Base-by-base conservation (phyloP, 2,888 invertebrate species). In the Drosophila kokeensis region DNA sequence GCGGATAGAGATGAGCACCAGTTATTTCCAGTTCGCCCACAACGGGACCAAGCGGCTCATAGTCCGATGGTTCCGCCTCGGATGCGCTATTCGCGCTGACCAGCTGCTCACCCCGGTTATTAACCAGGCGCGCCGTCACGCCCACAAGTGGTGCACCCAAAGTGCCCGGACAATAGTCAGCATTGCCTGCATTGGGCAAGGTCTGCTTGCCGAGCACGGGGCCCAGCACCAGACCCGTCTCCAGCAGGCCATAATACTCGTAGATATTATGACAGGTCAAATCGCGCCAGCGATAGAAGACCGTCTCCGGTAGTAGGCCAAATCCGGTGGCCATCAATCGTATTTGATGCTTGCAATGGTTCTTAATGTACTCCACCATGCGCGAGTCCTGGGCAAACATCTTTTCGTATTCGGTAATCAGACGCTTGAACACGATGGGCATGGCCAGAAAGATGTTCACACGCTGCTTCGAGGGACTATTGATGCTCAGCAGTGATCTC, bases 191-290 rank as follows among this genome's bases (percentile, higher is more conserved):
- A 32, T 32, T 32, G 32, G 50, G 18, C 27, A 36, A 0, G 8
- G 30, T 2, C 21, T 32, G 38, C 7, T 95, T 95, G 70, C 95
- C 94, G 24, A 95, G 92, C 85, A 95, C 95, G 0, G 97, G 96
- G 93, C 97, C 96, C 21, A 98, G 93, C 1, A 96, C 96, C 96
- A 98, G 97, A 42, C 98, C 98, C 64, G 96, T 96, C 94, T 98
- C 98, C 0, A 97, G 96, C 96, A 96, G 96, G 7, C 98, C 96
- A 93, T 96, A 94, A 94, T 98, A 86, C 21, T 87, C 87, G 8
- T 87, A 62, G 4, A 91, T 73, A 29, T 70, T 81, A 49, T 84
- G 87, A 0, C 87, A 86, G 1, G 91, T 91, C 2, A 91, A 84
- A 27, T 83, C 94, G 81, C 96, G 95, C 98, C 98, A 98, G 78